Evolutionary conservation across 1,140 invertebrate species (phyloP), one percentile per base, ranked within the genome.

Genomic region (Calephelis nemesis): DNA sequence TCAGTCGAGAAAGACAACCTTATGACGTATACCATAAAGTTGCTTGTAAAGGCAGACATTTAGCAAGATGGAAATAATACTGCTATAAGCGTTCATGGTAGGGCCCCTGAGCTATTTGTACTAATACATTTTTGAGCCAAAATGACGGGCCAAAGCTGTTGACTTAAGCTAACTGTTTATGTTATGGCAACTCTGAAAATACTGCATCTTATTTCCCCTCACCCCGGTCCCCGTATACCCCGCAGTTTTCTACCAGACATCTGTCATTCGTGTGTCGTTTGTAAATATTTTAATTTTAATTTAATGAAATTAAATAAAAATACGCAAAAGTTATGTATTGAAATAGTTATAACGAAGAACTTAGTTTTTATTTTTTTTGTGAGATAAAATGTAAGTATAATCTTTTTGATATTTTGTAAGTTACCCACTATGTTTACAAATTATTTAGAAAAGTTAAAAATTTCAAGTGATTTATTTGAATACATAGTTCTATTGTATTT

Each of bases 341-440:
- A 52, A 45, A 66, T 66, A 66, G 12, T 15, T 54, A 66, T 11
- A 52, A 39, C 42, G 50, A 42, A 58, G 12, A 19, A 19, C n/a
- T 66, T 54, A 66, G 10, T 54, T 66, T 48, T 63, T 13, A 58
- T 66, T 66, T 66, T 65, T 54, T 54, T 66, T 58, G 40, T 52
- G 15, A 47, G 0, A 39, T 42, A 12, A n/a, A 66, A 47, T 45
- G 65, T 66, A 42, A 66, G 65, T 66, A 58, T 15, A 47, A 15
- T 13, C n/a, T n/a, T 62, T 62, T 42, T n/a, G 6, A 42, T 42
- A 9, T 62, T 62, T 62, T 42, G 4, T 45, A 6, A 45, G 42
- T 45, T 45, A 45, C 42, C 8, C 1, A 45, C 42, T 7, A 42
- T 42, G 42, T 45, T 45, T 45, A 45, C 42, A 45, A 6, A 45